These are phyloP conservation scores for Drosophila neutralis DNA, from an alignment of 2,888 invertebrate genomes.

Conservation along the genomic window DNA sequence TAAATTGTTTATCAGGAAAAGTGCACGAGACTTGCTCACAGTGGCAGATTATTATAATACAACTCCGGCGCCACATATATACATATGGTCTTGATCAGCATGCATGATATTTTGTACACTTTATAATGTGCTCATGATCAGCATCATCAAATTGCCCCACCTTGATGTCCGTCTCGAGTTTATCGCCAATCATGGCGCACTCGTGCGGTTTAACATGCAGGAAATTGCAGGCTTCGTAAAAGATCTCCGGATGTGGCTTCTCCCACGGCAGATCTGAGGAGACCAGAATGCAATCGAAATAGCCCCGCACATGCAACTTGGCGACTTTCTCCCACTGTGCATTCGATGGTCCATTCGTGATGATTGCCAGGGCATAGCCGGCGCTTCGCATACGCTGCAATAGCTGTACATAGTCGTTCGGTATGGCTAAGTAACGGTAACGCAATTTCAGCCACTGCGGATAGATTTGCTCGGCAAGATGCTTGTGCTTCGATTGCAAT, in stretches of 20 bases:
- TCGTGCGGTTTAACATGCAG: constrained; percentile 90
- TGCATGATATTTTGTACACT: not conserved
- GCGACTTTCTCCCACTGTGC: constrained; percentile 96
- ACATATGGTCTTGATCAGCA: not conserved
- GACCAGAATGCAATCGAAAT: constrained; percentile 92
- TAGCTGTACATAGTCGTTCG: constrained; percentile 89
- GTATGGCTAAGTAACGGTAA: constrained; percentile 90
- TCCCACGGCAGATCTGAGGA: constrained; percentile 94
- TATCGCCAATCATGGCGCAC: constrained; percentile 95
- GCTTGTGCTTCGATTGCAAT: constrained; percentile 89
- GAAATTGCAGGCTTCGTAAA: constrained; percentile 91
- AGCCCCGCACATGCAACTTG: constrained; percentile 88
- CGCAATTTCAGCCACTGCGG: constrained; percentile 92
- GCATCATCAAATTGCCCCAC: constrained; percentile 78
- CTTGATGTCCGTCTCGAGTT: constrained; percentile 94
- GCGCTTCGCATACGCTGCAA: constrained; percentile 89
- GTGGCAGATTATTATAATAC: not conserved
- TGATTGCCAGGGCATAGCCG: constrained; percentile 90
- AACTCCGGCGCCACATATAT: not conserved
- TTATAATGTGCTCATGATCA: not conserved
- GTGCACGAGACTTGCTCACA: not conserved
- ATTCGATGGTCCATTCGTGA: constrained; percentile 94
- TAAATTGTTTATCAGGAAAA: not conserved
- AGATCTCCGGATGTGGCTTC: constrained; percentile 93
- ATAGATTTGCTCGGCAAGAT: constrained; percentile 91